Percentiles rank a stretch among this genome's conserved stretches.
Evolutionary conservation across 2,888 invertebrate species (phyloP).

Genomic region (Drosophila pseudotakahashii): DNA sequence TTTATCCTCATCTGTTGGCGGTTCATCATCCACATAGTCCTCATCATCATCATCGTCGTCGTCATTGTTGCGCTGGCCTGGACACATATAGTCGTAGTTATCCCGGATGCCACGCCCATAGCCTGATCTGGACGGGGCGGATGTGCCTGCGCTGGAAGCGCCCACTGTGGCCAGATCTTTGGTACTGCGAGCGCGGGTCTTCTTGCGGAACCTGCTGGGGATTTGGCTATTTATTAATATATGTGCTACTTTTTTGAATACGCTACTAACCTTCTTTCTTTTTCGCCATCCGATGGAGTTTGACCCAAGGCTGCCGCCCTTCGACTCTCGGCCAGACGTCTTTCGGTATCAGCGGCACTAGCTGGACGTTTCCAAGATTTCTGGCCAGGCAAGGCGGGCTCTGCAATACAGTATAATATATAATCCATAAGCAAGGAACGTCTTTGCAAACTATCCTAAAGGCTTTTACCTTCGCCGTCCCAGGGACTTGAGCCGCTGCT

Average conservation of each 20-base stretch:
- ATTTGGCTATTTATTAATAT: not conserved
- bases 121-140: conserved; percentile 10
- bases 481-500: conserved; percentile 85
- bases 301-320: conserved; percentile 76
- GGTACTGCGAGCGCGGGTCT: conserved; percentile 84
- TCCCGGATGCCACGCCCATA: conserved; percentile 62
- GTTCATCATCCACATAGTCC: conserved; percentile 80
- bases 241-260: rapidly evolving
- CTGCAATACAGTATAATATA: conserved; percentile 40
- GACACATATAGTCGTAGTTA: conserved; percentile 83
- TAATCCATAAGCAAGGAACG: not conserved
- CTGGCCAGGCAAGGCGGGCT: conserved; percentile 77
- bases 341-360: conserved; percentile 86
- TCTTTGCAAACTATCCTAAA: rapidly evolving
- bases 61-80: conserved; percentile 70
- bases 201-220: conserved; percentile 82
- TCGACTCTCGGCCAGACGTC: conserved; percentile 83
- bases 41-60: conserved; percentile 81
- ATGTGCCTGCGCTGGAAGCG: conserved; percentile 26
- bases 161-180: conserved; percentile 59
- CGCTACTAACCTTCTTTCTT: conserved; percentile 85
- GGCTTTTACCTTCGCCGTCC: conserved; percentile 85
- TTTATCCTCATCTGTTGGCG: conserved; percentile 83
- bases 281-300: conserved; percentile 85
- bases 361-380: conserved; percentile 86